Base-by-base conservation (phyloP, 2,797 vertebrate species). In the Acanthornis magna region DNA sequence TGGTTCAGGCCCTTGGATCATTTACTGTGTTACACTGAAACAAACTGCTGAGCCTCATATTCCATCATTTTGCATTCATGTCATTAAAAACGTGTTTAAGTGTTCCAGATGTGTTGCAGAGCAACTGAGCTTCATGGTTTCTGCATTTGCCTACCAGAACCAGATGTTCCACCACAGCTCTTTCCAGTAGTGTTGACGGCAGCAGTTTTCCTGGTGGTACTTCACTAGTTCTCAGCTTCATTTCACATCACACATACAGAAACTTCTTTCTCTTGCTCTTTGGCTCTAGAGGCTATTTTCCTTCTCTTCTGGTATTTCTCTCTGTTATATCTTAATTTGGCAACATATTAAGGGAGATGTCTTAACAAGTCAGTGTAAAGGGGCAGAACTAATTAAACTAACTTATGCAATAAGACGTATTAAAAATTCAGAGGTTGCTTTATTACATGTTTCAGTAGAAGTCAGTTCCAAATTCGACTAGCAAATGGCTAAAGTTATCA, bases 21-120 rank as follows among this genome's bases (percentile, higher is more conserved):
- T 50, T 92, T 67, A 65, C 62, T 42, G n/a, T 40, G 22, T 61
- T 67, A 57, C 19, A 54, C 58, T 71, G n/a, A 66, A 95, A 61
- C 20, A 38, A 85, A 88, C 21, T 62, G 60, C 90, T 62, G 54
- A 94, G 61, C 9, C 36, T 89, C 32, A 8, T 72, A 87, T 94
- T 74, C 78, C 68, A 73, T 50, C 32, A 50, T 72, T 93, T 68
- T 30, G 27, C 70, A 72, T 92, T 83, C 45, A 61, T 13, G 25
- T 43, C 3, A 84, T 86, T 53, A 83, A 72, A 87, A 94, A 85
- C 3, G 15, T 23, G 32, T 78, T 88, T 62, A 80, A 91, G 47
- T 70, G 65, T 79, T 80, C 81, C 81, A 94, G 73, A 92, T 48
- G 68, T 73, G n/a, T 16, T 86, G 72, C 89, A 95, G 73, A 92